A percentile compares a stretch with the other conserved stretches of the same genome.
Evolutionary conservation across 2,797 vertebrate species (phyloP).

Genomic region (Chelon labrosus): DNA sequence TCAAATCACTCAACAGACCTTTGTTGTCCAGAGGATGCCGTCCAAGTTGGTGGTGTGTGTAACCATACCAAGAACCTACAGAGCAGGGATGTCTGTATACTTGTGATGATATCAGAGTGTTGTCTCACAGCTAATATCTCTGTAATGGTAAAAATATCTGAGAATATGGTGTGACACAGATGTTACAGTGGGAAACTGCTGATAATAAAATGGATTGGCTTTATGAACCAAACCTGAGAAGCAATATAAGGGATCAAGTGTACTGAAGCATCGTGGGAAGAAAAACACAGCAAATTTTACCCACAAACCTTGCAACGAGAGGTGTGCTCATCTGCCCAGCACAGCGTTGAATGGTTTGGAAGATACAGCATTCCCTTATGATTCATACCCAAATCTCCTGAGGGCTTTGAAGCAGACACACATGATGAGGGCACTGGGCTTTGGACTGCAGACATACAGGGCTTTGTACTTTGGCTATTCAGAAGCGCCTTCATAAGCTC

Average conservation of each 20-base stretch:
- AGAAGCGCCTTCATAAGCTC: constrained; percentile 63
- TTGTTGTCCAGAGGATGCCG: constrained; percentile 34
- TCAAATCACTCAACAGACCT: constrained; percentile 61
- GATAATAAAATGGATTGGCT: constrained; percentile 39
- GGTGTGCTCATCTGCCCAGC: constrained; percentile 46
- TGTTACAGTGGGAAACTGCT: constrained; percentile 36
- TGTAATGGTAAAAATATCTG: constrained; percentile 31
- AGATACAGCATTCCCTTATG: constrained; percentile 47
- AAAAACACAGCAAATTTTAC: constrained; percentile 33
- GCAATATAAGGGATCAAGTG: constrained; percentile 68
- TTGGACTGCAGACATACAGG: constrained; percentile 61
- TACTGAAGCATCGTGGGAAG: constrained; percentile 27
- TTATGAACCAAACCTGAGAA: constrained; percentile 64
- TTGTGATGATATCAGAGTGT: constrained; percentile 48
- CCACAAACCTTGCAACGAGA: constrained; percentile 32
- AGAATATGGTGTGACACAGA: constrained; percentile 37
- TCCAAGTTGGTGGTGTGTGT: constrained; percentile 33
- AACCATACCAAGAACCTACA: constrained; percentile 52
- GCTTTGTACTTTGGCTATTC: constrained; percentile 70
- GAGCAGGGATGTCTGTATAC: constrained; percentile 56
- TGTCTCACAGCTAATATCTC: constrained; percentile 55
- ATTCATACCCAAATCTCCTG: constrained; percentile 53
- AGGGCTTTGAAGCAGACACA: constrained; percentile 64
- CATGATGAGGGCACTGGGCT: constrained; percentile 43
- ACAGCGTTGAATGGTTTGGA: constrained; percentile 41